Evolutionary conservation across 2,797 vertebrate species (phyloP).

Genomic region (Lepilemur septentrionalis): DNA sequence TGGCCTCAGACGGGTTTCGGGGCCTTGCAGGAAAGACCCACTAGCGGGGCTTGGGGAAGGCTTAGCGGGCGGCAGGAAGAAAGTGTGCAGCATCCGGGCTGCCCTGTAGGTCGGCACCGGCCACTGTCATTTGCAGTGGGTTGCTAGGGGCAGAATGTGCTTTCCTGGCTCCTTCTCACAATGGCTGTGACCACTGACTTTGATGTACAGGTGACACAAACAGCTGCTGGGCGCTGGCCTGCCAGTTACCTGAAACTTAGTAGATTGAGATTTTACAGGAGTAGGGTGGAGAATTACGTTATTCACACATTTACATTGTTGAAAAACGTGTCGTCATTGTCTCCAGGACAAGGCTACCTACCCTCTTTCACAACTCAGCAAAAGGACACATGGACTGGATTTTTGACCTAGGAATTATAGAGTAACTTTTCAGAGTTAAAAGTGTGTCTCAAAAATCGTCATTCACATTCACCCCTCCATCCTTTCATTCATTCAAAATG

Average conservation of each 20-base stretch:
- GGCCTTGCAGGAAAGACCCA: background rate
- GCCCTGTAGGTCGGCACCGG: background rate
- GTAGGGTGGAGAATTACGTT: background rate
- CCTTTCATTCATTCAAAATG: background rate
- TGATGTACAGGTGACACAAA: constrained; percentile 70
- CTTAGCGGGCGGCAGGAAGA: background rate
- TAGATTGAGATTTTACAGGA: background rate
- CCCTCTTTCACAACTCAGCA: background rate
- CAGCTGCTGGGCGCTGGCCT: background rate
- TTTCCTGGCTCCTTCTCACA: constrained; percentile 69
- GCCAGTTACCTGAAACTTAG: background rate
- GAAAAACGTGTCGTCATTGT: background rate
- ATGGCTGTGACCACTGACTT: constrained; percentile 53
- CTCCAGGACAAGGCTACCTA: background rate
- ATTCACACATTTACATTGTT: background rate
- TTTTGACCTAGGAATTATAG: background rate
- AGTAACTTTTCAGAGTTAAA: background rate
- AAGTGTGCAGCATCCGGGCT: constrained; percentile 8
- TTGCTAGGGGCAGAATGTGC: constrained; percentile 49
- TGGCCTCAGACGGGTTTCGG: background rate
- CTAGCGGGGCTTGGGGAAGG: background rate
- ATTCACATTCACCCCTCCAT: background rate
- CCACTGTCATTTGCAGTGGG: constrained; percentile 39
- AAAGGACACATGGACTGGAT: background rate
- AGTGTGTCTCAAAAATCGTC: background rate